Base-by-base conservation (phyloP, 2,888 invertebrate genomes). In the Melinopterus prodromus region DNA sequence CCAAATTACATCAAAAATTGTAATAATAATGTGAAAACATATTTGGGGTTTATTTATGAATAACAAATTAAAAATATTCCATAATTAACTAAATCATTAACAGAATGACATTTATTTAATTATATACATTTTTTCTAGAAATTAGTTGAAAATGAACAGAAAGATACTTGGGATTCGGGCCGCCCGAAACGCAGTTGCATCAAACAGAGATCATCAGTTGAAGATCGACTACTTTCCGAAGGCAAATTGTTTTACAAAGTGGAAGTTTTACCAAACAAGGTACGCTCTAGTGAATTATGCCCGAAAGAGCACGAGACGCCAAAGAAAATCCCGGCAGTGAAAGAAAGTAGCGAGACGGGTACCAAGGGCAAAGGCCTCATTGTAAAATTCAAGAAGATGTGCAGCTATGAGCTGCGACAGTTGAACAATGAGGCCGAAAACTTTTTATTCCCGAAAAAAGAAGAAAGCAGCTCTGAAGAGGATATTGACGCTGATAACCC, bases 361-460 rank as follows among this genome's bases (percentile, higher is more conserved):
- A 86, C 89, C 85, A 87, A 80, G 69, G 72, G 86, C 14, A 84
- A 85, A 81, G 85, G 87, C 0, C 90, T 95, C 36, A 94, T 95
- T 26, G 95, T 95, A 0, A 94, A 95, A 85, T 95, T 95, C 85
- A 92, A 93, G 78, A 94, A 95, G 82, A 92, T 95, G 16, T 90
- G 95, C 5, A 92, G 93, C 77, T 94, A 95, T 0, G 95, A 96
- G 87, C 86, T 96, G 77, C 93, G 94, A 0, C 92, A 94, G 77
- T 88, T 97, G 76, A 96, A 95, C 85, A 95, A 96, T 84, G 96
- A 97, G 87, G 97, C 97, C 0, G 96, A 96, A 85, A 96, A 95
- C 84, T 97, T 97, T 86, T 94, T 97, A 93, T 97, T 97, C 86
- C 94, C 96, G 0, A 93, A 92, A 84, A 91, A 92, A 70, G 93